phyloP scores from a whole-genome alignment of 2,888 invertebrate genomes.

The Dynastes tityus region DNA sequence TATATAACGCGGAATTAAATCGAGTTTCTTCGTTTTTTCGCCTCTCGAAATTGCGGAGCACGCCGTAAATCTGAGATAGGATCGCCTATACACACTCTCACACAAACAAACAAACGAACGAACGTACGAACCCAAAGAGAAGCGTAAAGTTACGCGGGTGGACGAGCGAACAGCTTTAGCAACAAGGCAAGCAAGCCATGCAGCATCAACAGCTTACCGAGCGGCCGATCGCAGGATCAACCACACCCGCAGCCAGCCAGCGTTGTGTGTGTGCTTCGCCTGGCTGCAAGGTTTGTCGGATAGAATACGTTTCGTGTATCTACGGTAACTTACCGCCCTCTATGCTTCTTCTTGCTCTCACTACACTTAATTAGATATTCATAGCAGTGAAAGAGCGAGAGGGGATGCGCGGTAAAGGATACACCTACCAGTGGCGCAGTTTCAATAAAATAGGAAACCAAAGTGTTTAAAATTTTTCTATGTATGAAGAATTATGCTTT shows the following conservation, averaged over 20 bases:
- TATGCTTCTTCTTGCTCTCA: conserved; percentile 33
- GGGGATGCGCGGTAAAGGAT: neutral
- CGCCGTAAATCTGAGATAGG: conserved; percentile 53
- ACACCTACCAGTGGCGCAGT: conserved; percentile 12
- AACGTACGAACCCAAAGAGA: conserved; percentile 12
- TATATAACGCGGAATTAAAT: conserved; percentile 46
- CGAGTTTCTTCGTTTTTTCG: conserved; percentile 39
- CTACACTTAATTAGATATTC: conserved; percentile 47
- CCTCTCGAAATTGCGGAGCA: conserved; percentile 45
- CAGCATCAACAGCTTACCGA: conserved; percentile 41
- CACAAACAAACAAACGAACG: neutral
- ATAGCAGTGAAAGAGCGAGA: conserved; percentile 22
- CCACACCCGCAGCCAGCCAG: conserved; percentile 20
- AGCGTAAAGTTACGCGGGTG: conserved; percentile 29
- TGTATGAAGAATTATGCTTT: too few relatives aligned
- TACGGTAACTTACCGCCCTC: conserved; percentile 50
- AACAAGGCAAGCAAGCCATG: conserved; percentile 2
- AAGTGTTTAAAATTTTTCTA: too few relatives aligned
- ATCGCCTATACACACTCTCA: conserved; percentile 48
- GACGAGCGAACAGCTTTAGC: conserved; percentile 17
- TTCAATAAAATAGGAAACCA: neutral
- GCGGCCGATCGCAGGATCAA: conserved; percentile 1
- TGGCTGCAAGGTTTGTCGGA: conserved; percentile 25
- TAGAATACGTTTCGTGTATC: conserved; percentile 45
- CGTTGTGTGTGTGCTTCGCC: neutral